Evolutionary conservation across 2,113 vertebrate species (phyloP).

Genomic region (Canis aureus): DNA sequence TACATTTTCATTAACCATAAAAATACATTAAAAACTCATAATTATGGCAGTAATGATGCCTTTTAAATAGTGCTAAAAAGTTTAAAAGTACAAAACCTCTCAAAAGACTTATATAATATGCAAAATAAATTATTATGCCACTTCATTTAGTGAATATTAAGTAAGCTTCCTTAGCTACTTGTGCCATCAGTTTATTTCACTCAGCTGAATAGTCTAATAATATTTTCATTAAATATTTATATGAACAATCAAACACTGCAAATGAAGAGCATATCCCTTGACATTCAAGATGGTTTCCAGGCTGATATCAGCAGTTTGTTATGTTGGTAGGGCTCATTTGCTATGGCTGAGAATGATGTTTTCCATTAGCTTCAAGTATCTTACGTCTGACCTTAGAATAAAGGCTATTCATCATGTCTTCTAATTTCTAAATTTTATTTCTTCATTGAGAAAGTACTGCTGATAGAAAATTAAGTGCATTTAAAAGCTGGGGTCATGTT

Average conservation of each 20-base stretch:
- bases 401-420: conserved; percentile 72
- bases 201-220: conserved; percentile 85
- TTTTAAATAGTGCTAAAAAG: conserved; percentile 79
- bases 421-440: conserved; percentile 72
- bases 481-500: conserved; percentile 57
- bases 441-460: conserved; percentile 62
- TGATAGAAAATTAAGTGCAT: conserved; percentile 68
- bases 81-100: conserved; percentile 76
- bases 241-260: conserved; percentile 83
- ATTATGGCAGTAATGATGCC: conserved; percentile 51
- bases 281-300: conserved; percentile 79
- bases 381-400: conserved; percentile 75
- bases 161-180: conserved; percentile 66
- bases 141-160: conserved; percentile 83
- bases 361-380: conserved; percentile 79
- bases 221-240: conserved; percentile 87
- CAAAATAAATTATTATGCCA: conserved; percentile 80
- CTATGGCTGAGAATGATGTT: conserved; percentile 70
- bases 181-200: conserved; percentile 83
- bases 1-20: conserved; percentile 65
- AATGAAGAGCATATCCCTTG: conserved; percentile 81
- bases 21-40: conserved; percentile 62
- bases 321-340: conserved; percentile 69
- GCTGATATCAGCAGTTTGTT: conserved; percentile 72
- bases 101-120: conserved; percentile 78